Evolutionary conservation across 35 echinoderm and acorn worm genomes (phyloP), one percentile per base, ranked within the genome.

Genomic region (Ophiothrix spiculata): DNA sequence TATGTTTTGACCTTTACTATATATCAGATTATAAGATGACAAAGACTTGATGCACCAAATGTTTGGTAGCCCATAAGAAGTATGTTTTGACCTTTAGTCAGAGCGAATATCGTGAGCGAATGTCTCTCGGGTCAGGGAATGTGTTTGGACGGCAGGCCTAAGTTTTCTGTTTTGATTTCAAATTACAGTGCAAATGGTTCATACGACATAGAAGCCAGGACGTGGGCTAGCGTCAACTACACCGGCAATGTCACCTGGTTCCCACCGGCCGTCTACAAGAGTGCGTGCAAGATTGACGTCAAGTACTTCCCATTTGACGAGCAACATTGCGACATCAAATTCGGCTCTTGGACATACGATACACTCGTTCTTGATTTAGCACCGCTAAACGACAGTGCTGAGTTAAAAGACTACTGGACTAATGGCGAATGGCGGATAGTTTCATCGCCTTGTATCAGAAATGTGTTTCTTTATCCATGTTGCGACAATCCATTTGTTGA

Each of bases 261-360:
- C 33, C 92, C 92, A 37, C 96, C 96, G 3, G 92, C 92, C 8
- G 88, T 94, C 64, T 99, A 99, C 81, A 87, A 99, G 80, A 99
- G 96, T 56, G 64, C 96, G 23, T 99, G 96, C 35, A 88, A 89
- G 41, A 94, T 99, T 11, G 89, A 99, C 76, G 96, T 94, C 42
- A 80, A 84, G 31, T 99, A 94, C 74, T 99, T 94, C 49, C 96
- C 96, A 13, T 99, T 99, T 56, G 96, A 99, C 80, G 96, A 99
- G 36, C 96, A 99, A 56, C 77, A 33, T 12, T 99, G 96, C 41
- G 74, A 76, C 64, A 75, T 99, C 25, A 99, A 99, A 75, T 99
- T 99, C 33, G 96, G 96, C 13, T 89, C 92, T 11, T 99, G 96
- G 96, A 90, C 89, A 37, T 99, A 99, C 92, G 87, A 88, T 33